Base-by-base conservation (phyloP, 2,888 invertebrate species). In the Epistrophe eligans region DNA sequence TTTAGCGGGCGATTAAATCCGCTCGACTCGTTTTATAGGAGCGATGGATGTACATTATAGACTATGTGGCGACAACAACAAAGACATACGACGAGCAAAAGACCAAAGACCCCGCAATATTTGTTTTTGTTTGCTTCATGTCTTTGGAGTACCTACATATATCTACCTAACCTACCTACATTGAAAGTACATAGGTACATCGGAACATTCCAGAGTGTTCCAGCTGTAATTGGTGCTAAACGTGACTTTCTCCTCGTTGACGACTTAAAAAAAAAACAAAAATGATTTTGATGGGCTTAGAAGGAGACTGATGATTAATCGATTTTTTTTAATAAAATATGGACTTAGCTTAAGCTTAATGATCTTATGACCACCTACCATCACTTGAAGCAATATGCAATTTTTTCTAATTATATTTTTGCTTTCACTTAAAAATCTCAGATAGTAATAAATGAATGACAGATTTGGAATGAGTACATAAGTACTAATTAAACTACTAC, bases 121-220 rank as follows among this genome's bases (percentile, higher is more conserved):
- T 70, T 77, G 70, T 58, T 72, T 72, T 5, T 5, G 13, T 43
- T 5, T 11, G 57, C 45, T 66, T 24, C 2, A 2, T 48, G 48
- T 17, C 0, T 48, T 48, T 48, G 17, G 9, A n/a, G 48, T 48
- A 48, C 8, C 11, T 48, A 17, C 3, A 43, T 45, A 43, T 45
- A 24, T 11, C 38, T 38, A 38, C 38, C 24, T 24, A 24, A 24
- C 3, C 50, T 45, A 24, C 38, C 38, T 38, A 38, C 38, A 38
- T 45, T 45, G 60, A 83, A 87, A 83, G 79, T 87, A 74, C 79
- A 79, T 43, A 87, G 79, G 79, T 87, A 74, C 79, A 79, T 43
- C 55, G 85, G 71, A 79, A 76, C 82, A 87, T 87, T 82, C 79
- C 76, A 55, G 79, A 60, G 67, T 66, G 74, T 76, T 71, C 74